Evolutionary conservation across 2,888 invertebrate species (phyloP).

Genomic region (Lepidocyrtoides sp.): DNA sequence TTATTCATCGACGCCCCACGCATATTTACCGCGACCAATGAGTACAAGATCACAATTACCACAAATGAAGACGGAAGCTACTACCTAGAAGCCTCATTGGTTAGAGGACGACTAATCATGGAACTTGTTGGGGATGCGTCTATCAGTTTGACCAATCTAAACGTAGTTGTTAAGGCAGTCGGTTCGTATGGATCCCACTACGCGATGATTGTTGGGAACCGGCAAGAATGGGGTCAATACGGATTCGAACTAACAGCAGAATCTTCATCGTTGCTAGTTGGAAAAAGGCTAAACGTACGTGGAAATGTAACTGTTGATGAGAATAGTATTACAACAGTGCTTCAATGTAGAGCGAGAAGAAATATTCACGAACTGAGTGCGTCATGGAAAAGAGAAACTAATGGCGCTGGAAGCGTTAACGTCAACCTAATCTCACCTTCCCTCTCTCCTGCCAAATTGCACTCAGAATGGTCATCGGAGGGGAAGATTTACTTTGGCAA

Average conservation of each 20-base stretch:
- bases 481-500: slow-evolving; percentile 50
- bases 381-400: slow-evolving; percentile 20
- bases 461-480: slow-evolving; percentile 73
- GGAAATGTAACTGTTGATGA: slow-evolving; percentile 56
- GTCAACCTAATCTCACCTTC: slow-evolving; percentile 84
- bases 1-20: slow-evolving; percentile 76
- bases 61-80: slow-evolving; percentile 67
- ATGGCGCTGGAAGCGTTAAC: slow-evolving; percentile 62
- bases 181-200: slow-evolving; percentile 80
- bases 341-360: slow-evolving; percentile 82
- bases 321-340: slow-evolving; percentile 65
- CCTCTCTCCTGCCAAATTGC: slow-evolving; percentile 73
- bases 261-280: slow-evolving; percentile 79
- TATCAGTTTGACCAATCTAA: background rate
- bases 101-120: slow-evolving; percentile 61
- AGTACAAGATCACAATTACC: slow-evolving; percentile 73
- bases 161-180: slow-evolving; percentile 63
- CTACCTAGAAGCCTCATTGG: slow-evolving; percentile 61
- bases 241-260: slow-evolving; percentile 81
- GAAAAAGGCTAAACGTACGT: slow-evolving; percentile 79
- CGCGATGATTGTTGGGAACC: slow-evolving; percentile 54
- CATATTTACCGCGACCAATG: slow-evolving; percentile 59
- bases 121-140: slow-evolving; percentile 74
- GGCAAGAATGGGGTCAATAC: slow-evolving; percentile 38
- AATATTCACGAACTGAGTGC: slow-evolving; percentile 75